Percentiles rank a stretch among this genome's conserved stretches.
phyloP scores from a whole-genome alignment of 2,888 invertebrate species.

The Himalopsyche kuldschensis region DNA sequence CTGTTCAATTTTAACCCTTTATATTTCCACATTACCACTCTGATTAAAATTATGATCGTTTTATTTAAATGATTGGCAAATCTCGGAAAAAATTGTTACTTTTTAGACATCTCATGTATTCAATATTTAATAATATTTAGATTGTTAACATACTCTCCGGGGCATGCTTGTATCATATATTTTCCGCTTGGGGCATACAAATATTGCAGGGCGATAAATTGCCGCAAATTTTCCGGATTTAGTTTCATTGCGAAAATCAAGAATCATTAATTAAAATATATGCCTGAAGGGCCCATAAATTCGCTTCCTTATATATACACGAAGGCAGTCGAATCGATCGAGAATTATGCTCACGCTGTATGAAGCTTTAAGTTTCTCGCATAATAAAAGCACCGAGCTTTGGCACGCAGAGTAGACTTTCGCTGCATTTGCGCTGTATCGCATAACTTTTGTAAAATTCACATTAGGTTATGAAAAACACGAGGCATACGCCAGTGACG shows the following conservation, averaged over 20 bases:
- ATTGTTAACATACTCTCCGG: too few species aligned
- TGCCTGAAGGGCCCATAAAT: background rate
- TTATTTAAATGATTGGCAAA: too few species aligned
- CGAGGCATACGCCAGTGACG: slow-evolving; percentile 28
- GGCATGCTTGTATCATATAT: too few species aligned
- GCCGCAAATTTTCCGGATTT: background rate
- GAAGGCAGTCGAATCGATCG: background rate
- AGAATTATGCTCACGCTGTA: background rate
- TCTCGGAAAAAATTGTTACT: too few species aligned
- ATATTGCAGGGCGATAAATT: background rate
- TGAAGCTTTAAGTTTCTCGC: background rate
- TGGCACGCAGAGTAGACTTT: background rate
- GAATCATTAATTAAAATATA: background rate
- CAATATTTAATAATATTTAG: too few species aligned
- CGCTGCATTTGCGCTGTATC: slow-evolving; percentile 1
- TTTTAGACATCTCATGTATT: too few species aligned
- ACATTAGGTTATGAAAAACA: slow-evolving; percentile 38
- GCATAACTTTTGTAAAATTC: slow-evolving; percentile 29
- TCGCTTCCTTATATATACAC: background rate
- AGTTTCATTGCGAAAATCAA: background rate
- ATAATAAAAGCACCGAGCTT: background rate
- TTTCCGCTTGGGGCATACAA: too few species aligned
- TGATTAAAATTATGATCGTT: too few species aligned
- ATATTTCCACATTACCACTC: too few species aligned
- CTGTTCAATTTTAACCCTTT: too few species aligned